A percentile compares a stretch with the other conserved stretches of the same genome.
Evolutionary conservation across 1,140 invertebrate species (phyloP).

Genomic region (Drosophila truncata): DNA sequence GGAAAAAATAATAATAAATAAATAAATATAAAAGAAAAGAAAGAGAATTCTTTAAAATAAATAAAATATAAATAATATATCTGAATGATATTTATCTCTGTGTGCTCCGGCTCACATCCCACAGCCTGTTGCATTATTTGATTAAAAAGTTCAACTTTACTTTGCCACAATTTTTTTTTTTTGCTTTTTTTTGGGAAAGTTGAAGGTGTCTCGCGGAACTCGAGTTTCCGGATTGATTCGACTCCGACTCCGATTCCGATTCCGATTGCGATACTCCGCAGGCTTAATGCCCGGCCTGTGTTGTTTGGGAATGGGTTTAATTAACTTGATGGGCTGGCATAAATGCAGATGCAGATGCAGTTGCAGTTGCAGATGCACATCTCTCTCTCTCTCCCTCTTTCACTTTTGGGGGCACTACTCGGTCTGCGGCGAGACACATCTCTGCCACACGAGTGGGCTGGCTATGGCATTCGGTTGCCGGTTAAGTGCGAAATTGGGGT

Average conservation of each 20-base stretch:
- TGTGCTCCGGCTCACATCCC: not conserved
- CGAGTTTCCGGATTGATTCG: constrained; percentile 27
- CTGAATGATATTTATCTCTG: not conserved
- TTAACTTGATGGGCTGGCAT: constrained; percentile 55
- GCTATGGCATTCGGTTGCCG: constrained; percentile 41
- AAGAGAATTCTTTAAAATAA: not conserved
- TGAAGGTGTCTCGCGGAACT: constrained; percentile 31
- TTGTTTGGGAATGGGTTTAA: constrained; percentile 32
- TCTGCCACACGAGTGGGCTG: constrained; percentile 41
- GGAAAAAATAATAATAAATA: not conserved
- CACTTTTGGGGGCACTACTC: not conserved
- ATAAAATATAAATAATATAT: not conserved
- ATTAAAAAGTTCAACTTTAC: constrained; percentile 57
- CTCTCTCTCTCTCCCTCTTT: not conserved
- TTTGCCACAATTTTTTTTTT: constrained; percentile 5
- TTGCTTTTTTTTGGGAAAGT: constrained; percentile 15
- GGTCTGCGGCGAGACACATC: constrained; percentile 38
- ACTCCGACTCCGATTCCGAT: constrained; percentile 2
- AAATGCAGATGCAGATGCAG: constrained; percentile 19
- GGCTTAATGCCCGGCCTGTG: constrained; percentile 4
- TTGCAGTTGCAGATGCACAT: constrained; percentile 10
- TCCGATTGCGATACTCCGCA: not conserved
- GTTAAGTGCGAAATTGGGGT: constrained; percentile 75
- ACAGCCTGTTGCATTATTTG: constrained; percentile 53
- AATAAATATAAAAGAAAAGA: not conserved